Evolutionary conservation across 2,113 vertebrate species (phyloP).

Genomic region (Thunnus maccoyii): DNA sequence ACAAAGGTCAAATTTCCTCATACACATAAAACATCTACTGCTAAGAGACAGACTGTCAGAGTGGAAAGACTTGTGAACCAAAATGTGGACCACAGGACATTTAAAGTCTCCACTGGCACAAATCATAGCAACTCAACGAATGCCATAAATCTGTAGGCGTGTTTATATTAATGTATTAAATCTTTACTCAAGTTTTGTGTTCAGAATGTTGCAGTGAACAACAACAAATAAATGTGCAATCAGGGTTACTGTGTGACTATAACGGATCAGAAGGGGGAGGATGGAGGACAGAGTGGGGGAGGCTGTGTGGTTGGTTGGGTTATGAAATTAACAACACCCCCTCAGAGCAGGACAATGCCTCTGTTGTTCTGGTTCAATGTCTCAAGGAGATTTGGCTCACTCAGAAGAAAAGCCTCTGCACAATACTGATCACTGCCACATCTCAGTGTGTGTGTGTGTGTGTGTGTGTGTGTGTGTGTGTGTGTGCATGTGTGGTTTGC

Average conservation of each 20-base stretch:
- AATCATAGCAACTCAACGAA: not conserved
- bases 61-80: no score
- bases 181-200: not conserved
- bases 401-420: slow-evolving; percentile 9
- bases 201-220: not conserved
- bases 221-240: not conserved
- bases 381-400: slow-evolving; percentile 34
- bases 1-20: no score
- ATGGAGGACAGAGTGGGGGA: not conserved
- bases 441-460: not conserved
- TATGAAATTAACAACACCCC: slow-evolving; percentile 36
- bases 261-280: slow-evolving; percentile 9
- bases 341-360: slow-evolving; percentile 38
- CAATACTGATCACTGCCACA: slow-evolving; percentile 24
- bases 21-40: no score
- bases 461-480: slow-evolving; percentile 7
- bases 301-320: slow-evolving; percentile 11
- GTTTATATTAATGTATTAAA: not conserved
- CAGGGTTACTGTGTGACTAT: not conserved
- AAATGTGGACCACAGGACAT: no score
- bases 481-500: not conserved
- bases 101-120: no score
- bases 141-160: not conserved
- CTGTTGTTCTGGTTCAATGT: slow-evolving; percentile 41
- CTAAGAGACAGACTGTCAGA: no score